Conservation (phyloP, 1,140 invertebrate species). For the Tribolium castaneum region DNA sequence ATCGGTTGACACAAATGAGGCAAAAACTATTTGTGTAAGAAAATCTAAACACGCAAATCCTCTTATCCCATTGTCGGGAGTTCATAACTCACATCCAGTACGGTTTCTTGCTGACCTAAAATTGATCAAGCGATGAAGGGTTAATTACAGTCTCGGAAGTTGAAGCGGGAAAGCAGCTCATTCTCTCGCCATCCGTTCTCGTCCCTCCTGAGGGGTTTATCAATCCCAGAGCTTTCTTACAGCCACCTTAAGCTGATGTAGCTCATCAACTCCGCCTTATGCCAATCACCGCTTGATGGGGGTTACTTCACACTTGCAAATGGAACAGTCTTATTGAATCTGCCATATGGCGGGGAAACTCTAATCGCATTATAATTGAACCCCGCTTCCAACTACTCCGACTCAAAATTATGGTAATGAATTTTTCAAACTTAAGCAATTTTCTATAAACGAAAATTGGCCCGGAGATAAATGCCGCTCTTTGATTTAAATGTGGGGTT, state of each 20-base stretch:
- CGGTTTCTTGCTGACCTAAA: conserved; percentile 39
- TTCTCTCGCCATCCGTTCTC: conserved; percentile 21
- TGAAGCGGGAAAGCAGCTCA: conserved; percentile 28
- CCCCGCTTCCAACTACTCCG: background rate
- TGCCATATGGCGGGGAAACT: background rate
- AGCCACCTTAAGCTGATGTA: conserved; percentile 19
- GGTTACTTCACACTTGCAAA: conserved; percentile 12
- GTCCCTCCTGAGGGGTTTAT: conserved; percentile 3
- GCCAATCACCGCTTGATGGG: conserved; percentile 22
- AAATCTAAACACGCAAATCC: conserved; percentile 42
- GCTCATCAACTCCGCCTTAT: conserved; percentile 33
- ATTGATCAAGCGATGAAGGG: conserved; percentile 42
- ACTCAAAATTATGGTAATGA: background rate
- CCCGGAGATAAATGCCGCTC: background rate
- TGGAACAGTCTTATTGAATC: conserved; percentile 10
- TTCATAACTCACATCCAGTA: conserved; percentile 34
- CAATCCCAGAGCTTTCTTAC: conserved; percentile 12
- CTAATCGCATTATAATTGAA: background rate
- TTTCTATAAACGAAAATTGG: conserved; percentile 1
- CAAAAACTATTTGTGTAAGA: conserved; percentile 30
- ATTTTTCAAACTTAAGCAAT: background rate
- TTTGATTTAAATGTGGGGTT: conserved; percentile 25
- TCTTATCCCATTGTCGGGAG: conserved; percentile 31
- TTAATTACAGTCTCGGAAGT: conserved; percentile 37
- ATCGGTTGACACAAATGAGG: conserved; percentile 17